Conservation (phyloP, 2,797 vertebrate species). For the Cacajao melanocephalus region DNA sequence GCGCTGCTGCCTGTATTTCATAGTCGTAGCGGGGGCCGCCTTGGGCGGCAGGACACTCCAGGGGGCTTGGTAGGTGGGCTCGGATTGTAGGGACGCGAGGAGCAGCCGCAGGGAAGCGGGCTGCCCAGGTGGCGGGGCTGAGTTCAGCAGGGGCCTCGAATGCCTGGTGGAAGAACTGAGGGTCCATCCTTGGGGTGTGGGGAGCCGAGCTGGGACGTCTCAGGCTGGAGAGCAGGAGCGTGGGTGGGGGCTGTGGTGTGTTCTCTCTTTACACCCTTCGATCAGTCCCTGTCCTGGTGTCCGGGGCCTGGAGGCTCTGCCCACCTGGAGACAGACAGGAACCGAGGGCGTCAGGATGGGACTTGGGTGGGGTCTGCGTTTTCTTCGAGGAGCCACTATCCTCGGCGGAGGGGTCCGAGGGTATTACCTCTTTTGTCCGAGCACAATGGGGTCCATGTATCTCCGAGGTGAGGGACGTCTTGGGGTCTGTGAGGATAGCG, state of each 20-base stretch:
- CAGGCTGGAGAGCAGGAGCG: neutral
- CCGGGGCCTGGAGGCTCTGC: neutral
- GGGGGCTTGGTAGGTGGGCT: neutral
- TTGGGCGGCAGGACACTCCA: fast-evolving
- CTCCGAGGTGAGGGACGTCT: neutral
- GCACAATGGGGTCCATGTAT: too few species aligned
- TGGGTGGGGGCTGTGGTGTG: neutral
- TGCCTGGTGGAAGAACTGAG: neutral
- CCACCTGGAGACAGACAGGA: neutral
- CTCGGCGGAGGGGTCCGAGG: neutral
- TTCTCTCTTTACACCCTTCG: fast-evolving
- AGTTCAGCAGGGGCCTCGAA: neutral
- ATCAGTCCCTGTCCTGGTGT: fast-evolving
- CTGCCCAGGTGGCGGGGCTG: neutral
- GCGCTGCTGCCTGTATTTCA: fast-evolving
- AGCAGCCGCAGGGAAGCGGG: neutral
- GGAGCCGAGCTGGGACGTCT: neutral
- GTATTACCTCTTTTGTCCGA: neutral
- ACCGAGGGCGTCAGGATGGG: neutral
- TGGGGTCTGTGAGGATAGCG: neutral
- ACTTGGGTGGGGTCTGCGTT: neutral
- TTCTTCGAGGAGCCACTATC: neutral
- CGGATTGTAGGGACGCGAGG: neutral
- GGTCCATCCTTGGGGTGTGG: too few species aligned
- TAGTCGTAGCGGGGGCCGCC: neutral